Evolutionary conservation across 2,113 vertebrate genomes (phyloP), one percentile per base, ranked within the genome.

Genomic region (Microcebus ravelobensis): DNA sequence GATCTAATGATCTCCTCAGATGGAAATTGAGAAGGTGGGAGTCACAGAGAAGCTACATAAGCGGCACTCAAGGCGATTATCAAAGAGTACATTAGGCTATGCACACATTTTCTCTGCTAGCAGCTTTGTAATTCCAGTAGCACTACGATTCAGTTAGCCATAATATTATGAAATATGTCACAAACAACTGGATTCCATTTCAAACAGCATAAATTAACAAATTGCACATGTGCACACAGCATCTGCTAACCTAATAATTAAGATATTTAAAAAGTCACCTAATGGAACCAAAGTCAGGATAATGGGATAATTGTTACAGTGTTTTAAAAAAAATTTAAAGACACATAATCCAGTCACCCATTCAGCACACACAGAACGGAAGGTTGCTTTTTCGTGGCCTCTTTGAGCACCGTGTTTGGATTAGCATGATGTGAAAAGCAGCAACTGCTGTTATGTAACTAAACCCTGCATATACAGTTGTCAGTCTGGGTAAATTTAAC

Each of bases 401-500:
- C 97, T 96, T 86, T 96, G 98, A 97, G 98, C 96, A 34, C 97
- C 34, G 76, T 98, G 98, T 98, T 98, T 98, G 98, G 98, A 98
- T 98, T 97, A 98, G 98, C 96, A 94, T 84, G 79, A 98, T 65
- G 97, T 98, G 96, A 98, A 98, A 98, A 95, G 96, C 98, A 98
- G 98, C 98, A 98, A 98, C 97, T 97, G 98, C 98, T 98, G 98
- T 98, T 99, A 98, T 97, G 98, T 98, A 99, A 99, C 98, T 97
- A 98, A 98, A 98, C 97, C 98, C 98, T 98, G 98, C 98, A 97
- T 98, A 98, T 98, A 98, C 98, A 98, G 98, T 98, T 98, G 98
- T 99, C 98, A 98, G 98, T 98, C 98, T 98, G 98, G 98, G 98
- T 98, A 98, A 99, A 98, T 98, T 99, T 98, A 99, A 98, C 98